Conservation (phyloP, 2,888 invertebrate species). For the Chironomus riparius region DNA sequence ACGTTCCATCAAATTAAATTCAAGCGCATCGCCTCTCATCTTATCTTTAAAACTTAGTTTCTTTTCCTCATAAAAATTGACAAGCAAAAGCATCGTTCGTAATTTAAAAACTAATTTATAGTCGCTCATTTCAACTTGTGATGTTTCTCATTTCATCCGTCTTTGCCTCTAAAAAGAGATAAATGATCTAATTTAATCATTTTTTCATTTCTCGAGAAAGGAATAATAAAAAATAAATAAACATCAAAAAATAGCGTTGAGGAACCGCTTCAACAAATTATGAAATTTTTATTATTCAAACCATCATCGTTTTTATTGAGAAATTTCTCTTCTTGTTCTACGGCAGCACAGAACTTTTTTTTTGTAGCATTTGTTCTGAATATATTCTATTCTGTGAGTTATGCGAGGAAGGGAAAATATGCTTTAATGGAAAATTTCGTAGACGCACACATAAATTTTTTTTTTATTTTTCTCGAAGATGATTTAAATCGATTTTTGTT, state of each 20-base stretch:
- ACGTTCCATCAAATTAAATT: no score
- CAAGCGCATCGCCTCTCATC: no score
- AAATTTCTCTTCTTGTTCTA: no score
- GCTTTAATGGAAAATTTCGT: no score
- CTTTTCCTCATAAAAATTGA: background rate
- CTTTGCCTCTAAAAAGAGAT: background rate
- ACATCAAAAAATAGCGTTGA: background rate
- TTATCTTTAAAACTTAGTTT: no score
- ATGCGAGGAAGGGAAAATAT: no score
- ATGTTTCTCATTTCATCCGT: background rate
- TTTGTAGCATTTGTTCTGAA: no score
- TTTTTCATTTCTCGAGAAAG: background rate
- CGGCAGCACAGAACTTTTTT: no score
- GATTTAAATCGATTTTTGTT: no score
- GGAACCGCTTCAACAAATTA: background rate
- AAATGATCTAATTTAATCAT: slow-evolving; percentile 25
- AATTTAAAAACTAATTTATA: background rate
- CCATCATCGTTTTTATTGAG: background rate
- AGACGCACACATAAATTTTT: no score
- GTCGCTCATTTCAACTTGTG: background rate
- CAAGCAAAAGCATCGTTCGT: background rate
- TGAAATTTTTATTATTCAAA: background rate
- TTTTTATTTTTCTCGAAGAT: no score
- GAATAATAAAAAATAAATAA: background rate
- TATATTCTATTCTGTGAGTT: no score